Evolutionary conservation across 2,888 invertebrate genomes (phyloP), one percentile per base, ranked within the genome.

Genomic region (Idaea straminata): DNA sequence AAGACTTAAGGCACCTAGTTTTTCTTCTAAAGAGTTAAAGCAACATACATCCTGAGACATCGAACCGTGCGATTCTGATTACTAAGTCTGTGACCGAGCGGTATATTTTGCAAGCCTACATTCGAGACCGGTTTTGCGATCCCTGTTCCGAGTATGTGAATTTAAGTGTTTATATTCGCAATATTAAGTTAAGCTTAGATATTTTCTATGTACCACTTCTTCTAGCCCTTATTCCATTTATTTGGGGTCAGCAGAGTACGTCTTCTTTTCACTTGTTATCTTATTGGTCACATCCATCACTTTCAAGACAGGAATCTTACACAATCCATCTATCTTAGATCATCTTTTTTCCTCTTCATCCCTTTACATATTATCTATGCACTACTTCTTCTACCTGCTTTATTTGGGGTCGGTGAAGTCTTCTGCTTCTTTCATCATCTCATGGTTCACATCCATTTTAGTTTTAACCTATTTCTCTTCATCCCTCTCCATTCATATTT

Each of bases 81-180:
- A 47, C 47, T 47, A 13, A 47, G 47, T 47, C 13, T 75, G 76
- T 74, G 69, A 71, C 71, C 59, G 70, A 72, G 74, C 73, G 77
- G 85, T 83, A 77, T 79, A 87, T 88, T 89, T 90, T 84, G 89
- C 89, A 85, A 88, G 86, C 86, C 86, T 85, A 88, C 87, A 84
- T 88, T 83, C 80, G 70, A 81, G 84, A 91, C 91, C 88, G 89
- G 91, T 91, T 91, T 76, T 70, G 73, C 80, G 84, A 83, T 83
- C 83, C 83, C 83, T 79, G 76, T 81, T 72, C 73, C 69, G 75
- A 63, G 62, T 57, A 67, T 69, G 62, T 68, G 69, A 61, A 71
- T 68, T 70, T 71, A 67, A 66, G 67, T 65, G 67, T 65, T 66
- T 72, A 64, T 64, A 59, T 59, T 62, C 61, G 60, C 66, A 59